A percentile compares a stretch with the other conserved stretches of the same genome.
Evolutionary conservation across 2,113 vertebrate species (phyloP).

Genomic region (Heterocephalus glaber): DNA sequence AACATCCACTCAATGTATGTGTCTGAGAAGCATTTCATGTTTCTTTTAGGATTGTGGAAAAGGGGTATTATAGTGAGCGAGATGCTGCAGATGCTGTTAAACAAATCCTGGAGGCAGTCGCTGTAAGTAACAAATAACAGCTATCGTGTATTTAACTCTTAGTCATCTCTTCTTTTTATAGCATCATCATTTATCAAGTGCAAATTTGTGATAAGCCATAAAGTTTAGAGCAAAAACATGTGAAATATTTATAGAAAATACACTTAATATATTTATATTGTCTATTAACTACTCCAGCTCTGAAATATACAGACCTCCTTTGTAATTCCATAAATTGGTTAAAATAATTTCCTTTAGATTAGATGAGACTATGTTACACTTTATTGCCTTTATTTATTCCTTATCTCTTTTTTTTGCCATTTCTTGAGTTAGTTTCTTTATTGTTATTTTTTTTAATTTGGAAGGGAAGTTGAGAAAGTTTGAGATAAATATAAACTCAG

Average conservation of each 20-base stretch:
- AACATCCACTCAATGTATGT: neutral
- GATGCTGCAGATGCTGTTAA: conserved; percentile 93
- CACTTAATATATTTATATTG: neutral
- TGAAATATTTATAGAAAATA: neutral
- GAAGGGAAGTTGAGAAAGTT: neutral
- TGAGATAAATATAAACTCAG: conserved; percentile 9
- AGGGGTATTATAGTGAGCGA: conserved; percentile 92
- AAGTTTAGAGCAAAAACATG: neutral
- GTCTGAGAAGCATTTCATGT: conserved; percentile 39
- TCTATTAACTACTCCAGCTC: neutral
- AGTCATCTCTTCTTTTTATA: neutral
- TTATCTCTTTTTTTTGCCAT: neutral
- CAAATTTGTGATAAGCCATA: neutral
- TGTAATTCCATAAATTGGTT: neutral
- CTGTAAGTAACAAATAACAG: conserved; percentile 87
- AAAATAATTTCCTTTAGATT: neutral
- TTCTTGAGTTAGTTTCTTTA: neutral
- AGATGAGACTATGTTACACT: neutral
- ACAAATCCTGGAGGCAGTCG: conserved; percentile 92
- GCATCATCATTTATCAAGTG: neutral
- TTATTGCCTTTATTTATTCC: neutral
- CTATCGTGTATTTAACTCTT: too few relatives aligned
- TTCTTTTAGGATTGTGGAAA: conserved; percentile 91
- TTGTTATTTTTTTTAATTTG: neutral
- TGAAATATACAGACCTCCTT: neutral